Percentiles rank a stretch among this genome's conserved stretches.
Conservation (phyloP, 30 jellyfish, hydroid and myxozoan species). For the Morbakka virulenta region DNA sequence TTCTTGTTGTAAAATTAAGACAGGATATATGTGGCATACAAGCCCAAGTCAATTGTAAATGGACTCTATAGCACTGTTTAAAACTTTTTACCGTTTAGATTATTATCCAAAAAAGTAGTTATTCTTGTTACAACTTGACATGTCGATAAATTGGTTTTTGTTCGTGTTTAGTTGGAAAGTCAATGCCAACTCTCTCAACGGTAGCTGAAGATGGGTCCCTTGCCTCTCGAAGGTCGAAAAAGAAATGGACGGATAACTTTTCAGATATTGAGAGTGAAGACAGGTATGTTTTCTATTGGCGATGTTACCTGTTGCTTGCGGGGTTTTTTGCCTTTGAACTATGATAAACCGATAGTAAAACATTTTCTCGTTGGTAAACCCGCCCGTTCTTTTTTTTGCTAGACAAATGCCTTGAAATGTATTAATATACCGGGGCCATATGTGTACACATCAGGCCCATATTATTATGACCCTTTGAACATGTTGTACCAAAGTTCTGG, state of each 20-base stretch:
- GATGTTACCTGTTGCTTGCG: no score
- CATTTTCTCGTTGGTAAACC: neutral
- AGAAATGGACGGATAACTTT: slow-evolving; percentile 71
- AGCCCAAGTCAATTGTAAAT: no score
- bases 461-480: no score
- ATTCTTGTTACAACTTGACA: neutral
- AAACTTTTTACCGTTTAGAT: neutral
- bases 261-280: slow-evolving; percentile 75
- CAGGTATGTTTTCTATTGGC: slow-evolving; percentile 53
- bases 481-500: no score
- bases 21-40: no score
- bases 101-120: no score
- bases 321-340: neutral
- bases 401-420: no score
- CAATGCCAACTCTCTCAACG: slow-evolving; percentile 54
- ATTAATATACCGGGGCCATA: no score
- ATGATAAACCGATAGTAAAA: neutral
- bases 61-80: neutral
- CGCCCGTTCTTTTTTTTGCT: no score
- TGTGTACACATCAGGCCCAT: no score
- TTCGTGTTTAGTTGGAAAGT: neutral
- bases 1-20: no score
- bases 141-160: neutral
- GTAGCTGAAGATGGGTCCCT: slow-evolving; percentile 49
- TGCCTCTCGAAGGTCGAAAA: slow-evolving; percentile 28